Conservation (phyloP, 37 sponge, comb jelly and placozoan species). For the Geodia barretti region DNA sequence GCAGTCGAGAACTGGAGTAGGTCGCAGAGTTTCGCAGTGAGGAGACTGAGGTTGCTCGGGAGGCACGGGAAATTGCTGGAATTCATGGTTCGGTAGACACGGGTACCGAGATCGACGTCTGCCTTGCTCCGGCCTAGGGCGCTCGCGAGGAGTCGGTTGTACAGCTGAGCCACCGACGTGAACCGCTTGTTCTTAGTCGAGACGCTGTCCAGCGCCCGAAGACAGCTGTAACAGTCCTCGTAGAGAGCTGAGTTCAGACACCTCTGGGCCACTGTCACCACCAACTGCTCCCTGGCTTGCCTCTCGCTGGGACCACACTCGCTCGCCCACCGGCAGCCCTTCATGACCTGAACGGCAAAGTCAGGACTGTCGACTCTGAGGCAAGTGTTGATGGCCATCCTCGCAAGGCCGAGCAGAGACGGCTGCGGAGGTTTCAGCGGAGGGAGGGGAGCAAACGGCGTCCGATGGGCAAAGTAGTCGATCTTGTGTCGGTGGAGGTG, state of each 20-base stretch:
- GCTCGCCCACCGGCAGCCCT: conserved; percentile 30
- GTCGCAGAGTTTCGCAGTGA: conserved; percentile 10
- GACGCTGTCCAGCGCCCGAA: background rate
- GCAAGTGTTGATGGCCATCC: conserved; percentile 27
- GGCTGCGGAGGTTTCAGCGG: conserved; percentile 20
- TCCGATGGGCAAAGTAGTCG: conserved; percentile 16
- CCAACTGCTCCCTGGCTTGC: conserved; percentile 4
- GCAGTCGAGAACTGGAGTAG: background rate
- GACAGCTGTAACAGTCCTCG: conserved; percentile 14
- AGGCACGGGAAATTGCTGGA: conserved; percentile 14
- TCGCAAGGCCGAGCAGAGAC: conserved; percentile 16
- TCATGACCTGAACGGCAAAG: conserved; percentile 27
- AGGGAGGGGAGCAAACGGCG: conserved; percentile 33
- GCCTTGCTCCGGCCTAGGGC: background rate
- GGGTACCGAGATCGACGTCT: background rate
- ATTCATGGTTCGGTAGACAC: conserved; percentile 19
- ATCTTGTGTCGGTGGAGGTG: conserved; percentile 24
- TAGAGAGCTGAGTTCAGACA: background rate
- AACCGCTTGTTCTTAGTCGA: background rate
- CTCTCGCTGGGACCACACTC: background rate
- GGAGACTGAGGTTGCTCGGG: conserved; percentile 17
- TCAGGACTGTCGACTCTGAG: conserved; percentile 4
- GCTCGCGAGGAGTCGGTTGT: conserved; percentile 31
- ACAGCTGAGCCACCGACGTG: conserved; percentile 5
- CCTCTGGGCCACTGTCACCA: conserved; percentile 5